These are phyloP conservation scores for Coleophora deauratella DNA, from an alignment of 2,888 invertebrate genomes.

Conservation along the genomic window DNA sequence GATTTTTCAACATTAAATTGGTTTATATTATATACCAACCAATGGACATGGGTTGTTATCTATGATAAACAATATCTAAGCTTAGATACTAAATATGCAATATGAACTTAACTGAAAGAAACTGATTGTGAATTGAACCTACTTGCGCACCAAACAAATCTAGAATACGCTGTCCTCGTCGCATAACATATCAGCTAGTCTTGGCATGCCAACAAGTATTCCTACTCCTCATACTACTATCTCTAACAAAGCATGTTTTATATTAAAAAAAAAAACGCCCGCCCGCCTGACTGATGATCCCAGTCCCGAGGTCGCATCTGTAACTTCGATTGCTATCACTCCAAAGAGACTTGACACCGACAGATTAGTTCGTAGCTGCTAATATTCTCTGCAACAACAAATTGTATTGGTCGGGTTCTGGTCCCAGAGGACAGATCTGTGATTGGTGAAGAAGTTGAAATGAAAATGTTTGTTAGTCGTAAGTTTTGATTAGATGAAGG, in stretches of 20 bases:
- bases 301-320: slow-evolving; percentile 56
- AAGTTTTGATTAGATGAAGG: not conserved
- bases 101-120: too few species aligned
- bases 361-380: slow-evolving; percentile 44
- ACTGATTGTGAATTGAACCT: too few species aligned
- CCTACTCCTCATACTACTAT: too few species aligned
- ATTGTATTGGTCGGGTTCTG: slow-evolving; percentile 20
- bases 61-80: too few species aligned
- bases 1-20: too few species aligned
- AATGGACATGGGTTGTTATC: too few species aligned
- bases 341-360: slow-evolving; percentile 27
- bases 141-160: too few species aligned
- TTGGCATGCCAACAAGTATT: too few species aligned
- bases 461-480: not conserved
- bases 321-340: slow-evolving; percentile 55
- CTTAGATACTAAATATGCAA: too few species aligned
- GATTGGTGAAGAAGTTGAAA: slow-evolving; percentile 18
- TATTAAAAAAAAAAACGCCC: slow-evolving; percentile 9
- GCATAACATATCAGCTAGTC: too few species aligned
- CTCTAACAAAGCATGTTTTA: not conserved
- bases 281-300: slow-evolving; percentile 29
- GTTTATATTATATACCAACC: too few species aligned
- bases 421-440: slow-evolving; percentile 23
- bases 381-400: slow-evolving; percentile 23
- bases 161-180: too few species aligned